Conservation (phyloP, 2,888 invertebrate genomes). For the Pardosa pseudoannulata region DNA sequence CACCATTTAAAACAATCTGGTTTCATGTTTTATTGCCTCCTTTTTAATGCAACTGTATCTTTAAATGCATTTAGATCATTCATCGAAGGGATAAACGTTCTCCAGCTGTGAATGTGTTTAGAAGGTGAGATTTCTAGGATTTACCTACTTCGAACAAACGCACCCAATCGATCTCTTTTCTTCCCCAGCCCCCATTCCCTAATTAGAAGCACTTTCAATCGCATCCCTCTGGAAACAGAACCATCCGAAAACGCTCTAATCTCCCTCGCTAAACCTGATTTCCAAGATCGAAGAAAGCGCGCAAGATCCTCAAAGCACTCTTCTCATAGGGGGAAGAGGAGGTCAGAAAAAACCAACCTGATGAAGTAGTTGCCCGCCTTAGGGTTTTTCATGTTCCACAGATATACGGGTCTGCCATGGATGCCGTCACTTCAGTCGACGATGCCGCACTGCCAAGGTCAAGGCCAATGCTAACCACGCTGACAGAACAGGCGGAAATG, state of each 20-base stretch:
- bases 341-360: conserved; percentile 13
- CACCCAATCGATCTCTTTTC: background rate
- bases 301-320: background rate
- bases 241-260: background rate
- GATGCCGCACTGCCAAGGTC: background rate
- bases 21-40: no score
- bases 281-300: conserved; percentile 13
- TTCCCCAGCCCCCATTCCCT: background rate
- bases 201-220: conserved; percentile 8
- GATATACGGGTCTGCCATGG: conserved; percentile 41
- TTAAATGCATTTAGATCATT: no score
- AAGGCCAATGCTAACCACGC: background rate
- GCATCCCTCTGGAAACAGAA: background rate
- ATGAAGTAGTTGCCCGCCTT: background rate
- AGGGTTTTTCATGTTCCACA: conserved; percentile 30
- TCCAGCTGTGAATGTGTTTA: no score
- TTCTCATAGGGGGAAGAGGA: conserved; percentile 3
- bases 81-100: no score
- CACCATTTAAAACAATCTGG: no score
- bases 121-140: background rate
- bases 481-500: background rate
- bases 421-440: conserved; percentile 39
- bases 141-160: conserved; percentile 11
- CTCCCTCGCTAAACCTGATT: background rate
- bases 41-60: no score